These are phyloP conservation scores for Lophius piscatorius DNA, from an alignment of 2,113 vertebrate species.

Conservation along the genomic window DNA sequence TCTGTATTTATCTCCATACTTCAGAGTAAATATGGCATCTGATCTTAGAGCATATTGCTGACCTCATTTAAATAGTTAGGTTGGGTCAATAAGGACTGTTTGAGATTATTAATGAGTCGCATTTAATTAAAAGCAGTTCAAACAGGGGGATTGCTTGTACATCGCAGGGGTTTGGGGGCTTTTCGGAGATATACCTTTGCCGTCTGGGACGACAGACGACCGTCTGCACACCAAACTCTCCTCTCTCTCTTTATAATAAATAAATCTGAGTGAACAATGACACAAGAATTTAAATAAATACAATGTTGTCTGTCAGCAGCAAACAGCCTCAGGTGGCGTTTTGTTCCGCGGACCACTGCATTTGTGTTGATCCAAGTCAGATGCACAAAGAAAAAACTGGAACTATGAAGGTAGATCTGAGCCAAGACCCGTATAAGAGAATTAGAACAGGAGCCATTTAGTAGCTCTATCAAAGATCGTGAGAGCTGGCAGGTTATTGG, in stretches of 20 bases:
- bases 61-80: too few relatives aligned
- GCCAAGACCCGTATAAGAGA: constrained; percentile 33
- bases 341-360: constrained; percentile 59
- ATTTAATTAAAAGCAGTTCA: too few relatives aligned
- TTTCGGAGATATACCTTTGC: too few relatives aligned
- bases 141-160: too few relatives aligned
- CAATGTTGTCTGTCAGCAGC: constrained; percentile 30
- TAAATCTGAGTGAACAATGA: constrained; percentile 22
- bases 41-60: too few relatives aligned
- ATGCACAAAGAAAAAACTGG: constrained; percentile 50
- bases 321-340: constrained; percentile 44
- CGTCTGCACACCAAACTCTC: too few relatives aligned
- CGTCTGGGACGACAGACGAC: too few relatives aligned
- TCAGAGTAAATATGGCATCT: too few relatives aligned
- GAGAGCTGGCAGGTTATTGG: constrained; percentile 44
- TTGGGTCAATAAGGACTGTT: too few relatives aligned
- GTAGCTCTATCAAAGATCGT: constrained; percentile 59
- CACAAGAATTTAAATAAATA: constrained; percentile 33
- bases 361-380: constrained; percentile 47
- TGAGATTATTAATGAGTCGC: too few relatives aligned
- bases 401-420: constrained; percentile 43
- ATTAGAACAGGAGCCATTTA: constrained; percentile 53
- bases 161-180: too few relatives aligned
- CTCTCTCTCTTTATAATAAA: constrained; percentile 18
- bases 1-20: too few relatives aligned